Evolutionary conservation across 2,797 vertebrate genomes (phyloP), one percentile per base, ranked within the genome.

Genomic region (Poliocrania exsul): DNA sequence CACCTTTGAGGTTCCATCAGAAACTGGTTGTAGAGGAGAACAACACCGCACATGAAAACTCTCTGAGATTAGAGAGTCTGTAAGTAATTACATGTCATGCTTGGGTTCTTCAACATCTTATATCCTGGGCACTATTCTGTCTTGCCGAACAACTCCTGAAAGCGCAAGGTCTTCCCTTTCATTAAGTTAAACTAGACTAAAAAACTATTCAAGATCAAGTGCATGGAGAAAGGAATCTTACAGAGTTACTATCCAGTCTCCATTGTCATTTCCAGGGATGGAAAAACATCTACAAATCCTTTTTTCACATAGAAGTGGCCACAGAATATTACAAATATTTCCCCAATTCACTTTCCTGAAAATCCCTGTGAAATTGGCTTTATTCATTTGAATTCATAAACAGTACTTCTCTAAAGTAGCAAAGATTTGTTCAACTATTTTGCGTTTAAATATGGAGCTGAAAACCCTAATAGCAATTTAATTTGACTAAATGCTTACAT

Each of bases 401-500:
- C 71, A 90, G 62, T 70, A 89, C 81, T 95, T 96, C 88, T 94
- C 42, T 96, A 96, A 97, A 97, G 96, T 90, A 97, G 83, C 57
- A 89, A 96, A 96, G 88, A 66, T 96, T 95, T 93, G 61, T 96
- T 90, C 94, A 97, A 96, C 71, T 95, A 91, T 97, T 97, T 96
- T 73, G 84, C 97, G 88, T 96, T 98, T 97, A 97, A 98, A 97
- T 97, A 92, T 91, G 88, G 93, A 97, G 92, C 91, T 97, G 58
- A 62, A 92, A 97, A 73, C 71, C 92, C 91, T 98, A 98, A 98
- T 98, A 56, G 2, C 95, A 96, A 72, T 98, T 98, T 98, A 98
- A 98, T 97, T 97, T 96, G 95, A 97, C 97, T 97, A 98, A 98
- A 97, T 97, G 96, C 96, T 97, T 98, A 97, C 97, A 97, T 97